Evolutionary conservation across 2,888 invertebrate species (phyloP), one percentile per base, ranked within the genome.

Genomic region (Labia minor): DNA sequence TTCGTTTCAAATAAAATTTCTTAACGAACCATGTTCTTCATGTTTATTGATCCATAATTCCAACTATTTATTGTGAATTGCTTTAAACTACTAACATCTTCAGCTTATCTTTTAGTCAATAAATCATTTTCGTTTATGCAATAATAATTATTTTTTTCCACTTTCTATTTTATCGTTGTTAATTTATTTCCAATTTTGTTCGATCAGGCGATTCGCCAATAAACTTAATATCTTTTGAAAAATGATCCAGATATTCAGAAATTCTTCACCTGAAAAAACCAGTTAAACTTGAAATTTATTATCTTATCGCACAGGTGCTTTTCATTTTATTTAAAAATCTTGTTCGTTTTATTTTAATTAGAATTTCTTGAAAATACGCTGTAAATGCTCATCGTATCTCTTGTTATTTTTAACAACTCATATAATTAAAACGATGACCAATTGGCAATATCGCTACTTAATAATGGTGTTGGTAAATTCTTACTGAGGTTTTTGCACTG

Each of bases 241-340:
- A 49, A 49, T 49, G 49, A 49, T 49, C 49, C 49, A 49, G 49
- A 49, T 49, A 49, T 49, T 49, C 49, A 4, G 49, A 49, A 49
- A 49, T 49, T 49, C 49, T 49, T 49, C 49, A 49, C 49, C 49
- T 49, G 49, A 49, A 49, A 14, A 49, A 49, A 49, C 49, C 49
- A 49, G 49, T 49, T 49, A 49, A 49, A 49, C 49, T 49, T 49
- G 49, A 49, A 49, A 49, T 49, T 49, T 49, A 49, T 49, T 49
- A 49, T 49, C 49, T 49, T 49, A 49, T 49, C 49, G 49, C 49
- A 49, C 49, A 49, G 49, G 49, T 49, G 49, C 49, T 49, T 49
- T 49, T 49, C 49, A 49, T 49, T 49, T 49, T 49, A 49, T 49
- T 49, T 49, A 49, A 49, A 49, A 49, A 49, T 49, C 49, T 49